Evolutionary conservation across 2,113 vertebrate genomes (phyloP), one percentile per base, ranked within the genome.

Genomic region (Marmota monax): DNA sequence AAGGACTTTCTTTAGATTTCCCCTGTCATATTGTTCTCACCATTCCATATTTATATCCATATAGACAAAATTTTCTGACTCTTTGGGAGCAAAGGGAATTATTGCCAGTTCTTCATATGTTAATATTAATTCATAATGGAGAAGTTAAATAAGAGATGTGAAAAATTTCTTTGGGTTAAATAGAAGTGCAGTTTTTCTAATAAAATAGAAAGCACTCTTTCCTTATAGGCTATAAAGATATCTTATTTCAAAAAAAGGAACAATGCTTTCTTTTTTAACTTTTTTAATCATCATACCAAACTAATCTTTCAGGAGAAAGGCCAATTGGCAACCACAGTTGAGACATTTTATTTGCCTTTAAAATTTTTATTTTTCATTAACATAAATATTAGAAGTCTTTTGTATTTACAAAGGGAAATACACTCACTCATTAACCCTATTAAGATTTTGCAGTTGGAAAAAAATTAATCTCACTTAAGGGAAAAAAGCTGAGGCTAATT

Each of bases 271-370:
- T 37, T 51, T 61, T 45, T 61, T 67, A 37, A 3, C 32, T 48
- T 51, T 72, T 76, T n/a, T 39, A 86, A 79, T 79, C 53, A 78
- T 63, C 37, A 37, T 70, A 45, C 6, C 65, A 42, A 79, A 58
- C 8, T 82, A 42, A 77, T 93, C 88, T 22, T 63, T 96, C 10
- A 89, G 61, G 82, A 61, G 51, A 84, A 73, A 84, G 42, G 25
- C 8, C 3, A 34, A 10, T 89, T 95, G 39, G 5, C 58, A 77
- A 92, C 93, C 84, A 92, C 27, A 79, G 58, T 22, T 72, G 37
- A 89, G 48, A 89, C n/a, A 74, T 93, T 96, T 93, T 74, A 88
- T 17, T 80, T 80, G 70, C 80, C 25, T 96, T 92, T 51, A 82
- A 72, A 70, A 11, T 32, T 76, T 95, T 90, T 32, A 65, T 82